Evolutionary conservation across 1,140 invertebrate genomes (phyloP).

Genomic region (Aporrectodea caliginosa): DNA sequence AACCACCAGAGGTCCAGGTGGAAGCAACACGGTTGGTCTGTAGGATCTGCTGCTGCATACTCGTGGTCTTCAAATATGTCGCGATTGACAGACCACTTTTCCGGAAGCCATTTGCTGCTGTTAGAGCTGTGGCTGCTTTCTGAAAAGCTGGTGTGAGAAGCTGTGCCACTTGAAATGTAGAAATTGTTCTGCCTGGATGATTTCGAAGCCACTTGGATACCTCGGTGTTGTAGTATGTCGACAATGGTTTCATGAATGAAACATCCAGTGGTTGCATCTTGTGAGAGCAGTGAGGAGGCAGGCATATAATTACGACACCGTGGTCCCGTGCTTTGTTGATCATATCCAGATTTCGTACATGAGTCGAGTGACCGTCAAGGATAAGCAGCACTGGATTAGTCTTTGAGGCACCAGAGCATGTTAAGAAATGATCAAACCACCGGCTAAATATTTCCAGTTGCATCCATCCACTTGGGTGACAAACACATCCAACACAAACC

Average conservation of each 20-base stretch:
- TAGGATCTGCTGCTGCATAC: background rate
- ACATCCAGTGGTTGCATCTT: constrained; percentile 21
- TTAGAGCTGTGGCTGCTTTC: background rate
- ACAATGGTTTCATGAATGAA: constrained; percentile 7
- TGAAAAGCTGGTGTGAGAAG: background rate
- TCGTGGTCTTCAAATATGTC: background rate
- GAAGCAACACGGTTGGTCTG: background rate
- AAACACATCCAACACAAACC: constrained; percentile 22
- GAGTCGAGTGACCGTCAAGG: constrained; percentile 35
- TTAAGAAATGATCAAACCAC: constrained; percentile 35
- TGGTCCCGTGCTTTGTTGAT: constrained; percentile 13
- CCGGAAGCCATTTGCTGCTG: background rate
- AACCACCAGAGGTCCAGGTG: background rate
- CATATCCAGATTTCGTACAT: constrained; percentile 19
- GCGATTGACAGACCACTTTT: background rate
- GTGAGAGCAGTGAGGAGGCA: constrained; percentile 23
- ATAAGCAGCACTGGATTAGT: constrained; percentile 29
- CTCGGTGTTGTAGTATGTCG: constrained; percentile 1
- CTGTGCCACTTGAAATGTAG: background rate
- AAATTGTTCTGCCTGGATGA: background rate
- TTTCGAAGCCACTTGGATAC: background rate
- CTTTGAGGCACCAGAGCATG: constrained; percentile 21
- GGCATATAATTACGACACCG: constrained; percentile 1
- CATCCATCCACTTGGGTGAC: constrained; percentile 32
- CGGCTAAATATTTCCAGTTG: constrained; percentile 32